Base-by-base conservation (phyloP, 2,797 vertebrate genomes). In the Chrysocyon brachyurus region DNA sequence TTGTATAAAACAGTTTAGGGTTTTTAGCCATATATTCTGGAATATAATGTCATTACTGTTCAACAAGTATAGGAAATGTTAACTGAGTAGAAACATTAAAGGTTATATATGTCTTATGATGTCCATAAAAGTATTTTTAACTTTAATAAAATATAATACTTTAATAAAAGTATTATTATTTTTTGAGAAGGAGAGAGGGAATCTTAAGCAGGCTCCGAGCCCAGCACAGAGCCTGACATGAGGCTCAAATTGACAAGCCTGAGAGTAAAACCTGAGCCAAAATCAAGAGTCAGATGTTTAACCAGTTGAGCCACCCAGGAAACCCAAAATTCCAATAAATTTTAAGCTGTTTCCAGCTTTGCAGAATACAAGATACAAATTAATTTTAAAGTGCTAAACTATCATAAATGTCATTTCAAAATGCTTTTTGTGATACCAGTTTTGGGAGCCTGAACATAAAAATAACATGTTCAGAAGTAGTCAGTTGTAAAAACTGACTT, bases 261-360 rank as follows among this genome's bases (percentile, higher is more conserved):
- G 66, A 33, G n/a, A 68, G 19, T 21, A 68, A 68, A 17, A 68
- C n/a, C 66, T 33, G 66, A 36, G n/a, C 17, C 19, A n/a, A 33
- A 68, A 36, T 68, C n/a, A 68, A 68, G 66, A 33, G 64, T 66
- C 31, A n/a, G 66, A 68, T 57, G 56, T 17, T 33, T 68, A 68
- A 68, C n/a, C 17, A 11, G 10, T n/a, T 68, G n/a, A 68, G 66
- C 66, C n/a, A 68, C 17, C 17, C n/a, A 68, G 66, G 66, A 33
- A n/a, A 17, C n/a, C 33, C n/a, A 68, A 33, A 88, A 93, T 91
- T 82, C 17, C n/a, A 79, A 2, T 49, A 87, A 17, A 84, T 87
- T 87, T 87, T 70, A 89, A 94, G 24, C 81, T 59, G 2, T 61
- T 93, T 96, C 33, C 57, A 40, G 78, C 28, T 95, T 95, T 95